These are phyloP conservation scores for Mormyrops attenuatus DNA, from an alignment of 2,797 vertebrate genomes.

Conservation along the genomic window DNA sequence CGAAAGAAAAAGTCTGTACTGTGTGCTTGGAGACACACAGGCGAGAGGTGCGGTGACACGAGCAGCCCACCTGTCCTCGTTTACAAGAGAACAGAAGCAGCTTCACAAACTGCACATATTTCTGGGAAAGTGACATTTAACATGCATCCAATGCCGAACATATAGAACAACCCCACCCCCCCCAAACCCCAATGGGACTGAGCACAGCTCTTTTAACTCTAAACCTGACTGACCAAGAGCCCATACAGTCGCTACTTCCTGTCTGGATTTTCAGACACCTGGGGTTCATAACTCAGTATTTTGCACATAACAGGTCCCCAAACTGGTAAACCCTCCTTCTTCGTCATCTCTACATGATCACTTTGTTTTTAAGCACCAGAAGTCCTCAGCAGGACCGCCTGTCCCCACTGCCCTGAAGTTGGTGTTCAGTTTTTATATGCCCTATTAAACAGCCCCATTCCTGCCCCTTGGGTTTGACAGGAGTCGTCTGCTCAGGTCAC, in stretches of 20 bases:
- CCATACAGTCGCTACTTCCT: background rate
- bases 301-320: background rate
- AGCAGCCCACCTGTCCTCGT: background rate
- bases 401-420: background rate
- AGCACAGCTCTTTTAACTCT: background rate
- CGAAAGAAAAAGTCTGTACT: background rate
- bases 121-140: background rate
- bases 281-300: background rate
- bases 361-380: background rate
- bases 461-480: background rate
- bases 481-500: background rate
- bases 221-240: background rate
- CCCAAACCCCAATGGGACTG: background rate
- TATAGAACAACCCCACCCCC: background rate
- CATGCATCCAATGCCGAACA: background rate
- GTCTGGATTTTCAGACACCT: slow-evolving; percentile 2
- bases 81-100: background rate
- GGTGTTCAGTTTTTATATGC: background rate
- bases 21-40: background rate
- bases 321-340: background rate
- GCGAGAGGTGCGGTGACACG: background rate
- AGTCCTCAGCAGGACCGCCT: background rate
- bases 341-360: background rate
- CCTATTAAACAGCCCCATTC: background rate
- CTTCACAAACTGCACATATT: background rate